phyloP scores from a whole-genome alignment of 1,140 invertebrate genomes.

The Phymorhynchus buccinoides region DNA sequence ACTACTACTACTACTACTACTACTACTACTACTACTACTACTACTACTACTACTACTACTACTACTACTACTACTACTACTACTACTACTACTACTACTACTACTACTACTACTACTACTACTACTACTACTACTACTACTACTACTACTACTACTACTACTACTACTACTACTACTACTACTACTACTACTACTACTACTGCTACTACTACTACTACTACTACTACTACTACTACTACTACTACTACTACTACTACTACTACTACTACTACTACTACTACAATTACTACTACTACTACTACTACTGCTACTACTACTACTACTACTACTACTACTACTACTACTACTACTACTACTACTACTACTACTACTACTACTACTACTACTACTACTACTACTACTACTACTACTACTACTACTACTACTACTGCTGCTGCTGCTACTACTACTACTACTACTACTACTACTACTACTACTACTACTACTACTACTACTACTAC shows the following conservation, averaged over 20 bases:
- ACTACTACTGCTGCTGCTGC: conserved; percentile 19
- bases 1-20: conserved; percentile 20
- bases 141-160: conserved; percentile 26
- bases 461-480: no score
- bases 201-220: conserved; percentile 5
- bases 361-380: conserved; percentile 9
- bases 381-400: not conserved
- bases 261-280: conserved; percentile 27
- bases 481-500: no score
- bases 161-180: conserved; percentile 16
- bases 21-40: conserved; percentile 25
- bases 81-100: conserved; percentile 35
- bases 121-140: conserved; percentile 32
- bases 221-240: conserved; percentile 19
- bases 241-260: conserved; percentile 19
- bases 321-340: conserved; percentile 36
- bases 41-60: not conserved
- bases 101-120: conserved; percentile 36
- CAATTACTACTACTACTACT: no score
- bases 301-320: conserved; percentile 35
- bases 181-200: conserved; percentile 15
- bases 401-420: conserved; percentile 24
- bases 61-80: not conserved
- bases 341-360: conserved; percentile 34
- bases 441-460: no score